phyloP scores from a whole-genome alignment of 2,113 vertebrate species.

The Zosterops hypoxanthus region DNA sequence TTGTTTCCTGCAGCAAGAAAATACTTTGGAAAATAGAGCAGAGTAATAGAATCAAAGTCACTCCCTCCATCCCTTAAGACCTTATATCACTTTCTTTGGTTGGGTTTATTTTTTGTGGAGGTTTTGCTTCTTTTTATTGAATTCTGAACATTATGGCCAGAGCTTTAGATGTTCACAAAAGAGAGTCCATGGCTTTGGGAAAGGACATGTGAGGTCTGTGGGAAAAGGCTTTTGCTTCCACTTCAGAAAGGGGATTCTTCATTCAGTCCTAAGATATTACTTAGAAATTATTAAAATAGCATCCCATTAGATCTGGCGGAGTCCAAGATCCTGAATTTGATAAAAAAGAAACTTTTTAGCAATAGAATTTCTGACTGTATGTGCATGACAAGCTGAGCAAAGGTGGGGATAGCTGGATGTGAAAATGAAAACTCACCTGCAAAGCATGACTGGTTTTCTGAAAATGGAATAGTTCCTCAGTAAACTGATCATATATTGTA shows the following conservation, averaged over 20 bases:
- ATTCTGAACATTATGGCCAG: background rate
- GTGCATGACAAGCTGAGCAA: background rate
- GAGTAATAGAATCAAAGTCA: background rate
- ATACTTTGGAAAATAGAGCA: background rate
- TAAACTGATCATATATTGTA: background rate
- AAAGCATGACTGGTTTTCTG: constrained; percentile 24
- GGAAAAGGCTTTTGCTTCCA: background rate
- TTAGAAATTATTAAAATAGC: background rate
- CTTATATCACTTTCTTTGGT: background rate
- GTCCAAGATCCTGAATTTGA: background rate
- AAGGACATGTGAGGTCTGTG: background rate
- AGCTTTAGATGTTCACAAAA: background rate
- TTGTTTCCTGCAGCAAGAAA: background rate
- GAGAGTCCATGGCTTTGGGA: background rate
- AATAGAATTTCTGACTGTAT: background rate
- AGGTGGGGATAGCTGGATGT: background rate
- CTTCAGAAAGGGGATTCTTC: background rate
- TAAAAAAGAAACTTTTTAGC: background rate
- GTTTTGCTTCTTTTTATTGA: background rate
- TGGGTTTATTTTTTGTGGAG: background rate
- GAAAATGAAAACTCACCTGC: constrained; percentile 10
- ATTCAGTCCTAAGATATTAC: background rate
- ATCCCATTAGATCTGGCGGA: background rate
- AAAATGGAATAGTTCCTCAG: background rate
- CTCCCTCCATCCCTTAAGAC: background rate